Evolutionary conservation across 1,140 invertebrate species (phyloP).

Genomic region (Achatina immaculata): DNA sequence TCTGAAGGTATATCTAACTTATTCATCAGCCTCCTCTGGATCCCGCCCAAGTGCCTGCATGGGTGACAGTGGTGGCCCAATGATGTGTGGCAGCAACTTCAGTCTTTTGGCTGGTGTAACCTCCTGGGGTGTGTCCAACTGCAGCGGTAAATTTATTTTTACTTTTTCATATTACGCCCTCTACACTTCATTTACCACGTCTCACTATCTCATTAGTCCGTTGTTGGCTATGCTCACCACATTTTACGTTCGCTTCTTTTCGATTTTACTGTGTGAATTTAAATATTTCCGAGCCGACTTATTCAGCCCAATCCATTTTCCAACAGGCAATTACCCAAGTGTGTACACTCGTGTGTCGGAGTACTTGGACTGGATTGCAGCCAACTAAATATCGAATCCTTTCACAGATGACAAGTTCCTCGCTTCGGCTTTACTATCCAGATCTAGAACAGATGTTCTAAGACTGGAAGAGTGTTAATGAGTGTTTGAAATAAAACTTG

Average conservation of each 20-base stretch:
- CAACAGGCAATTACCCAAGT: neutral
- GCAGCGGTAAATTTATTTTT: conserved; percentile 10
- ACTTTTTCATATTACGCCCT: neutral
- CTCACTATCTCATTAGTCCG: neutral
- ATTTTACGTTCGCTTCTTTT: neutral
- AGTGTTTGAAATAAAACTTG: too few relatives aligned
- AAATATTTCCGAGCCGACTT: neutral
- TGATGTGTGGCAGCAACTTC: conserved; percentile 19
- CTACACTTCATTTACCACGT: neutral
- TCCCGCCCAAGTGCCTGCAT: conserved; percentile 17
- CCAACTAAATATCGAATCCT: neutral
- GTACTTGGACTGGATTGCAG: neutral
- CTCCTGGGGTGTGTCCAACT: conserved; percentile 24
- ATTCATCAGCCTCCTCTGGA: neutral
- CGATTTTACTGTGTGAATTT: neutral
- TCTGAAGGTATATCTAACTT: too few relatives aligned
- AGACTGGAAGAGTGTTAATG: too few relatives aligned
- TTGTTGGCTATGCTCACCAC: neutral
- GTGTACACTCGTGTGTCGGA: neutral
- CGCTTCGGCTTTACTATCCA: neutral
- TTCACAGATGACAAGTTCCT: neutral
- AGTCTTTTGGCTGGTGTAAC: conserved; percentile 4
- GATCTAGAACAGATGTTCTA: too few relatives aligned
- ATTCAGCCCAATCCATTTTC: neutral
- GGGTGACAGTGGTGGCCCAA: conserved; percentile 31